Conservation (phyloP, 2,888 invertebrate genomes). For the Epistrophe grossulariae region DNA sequence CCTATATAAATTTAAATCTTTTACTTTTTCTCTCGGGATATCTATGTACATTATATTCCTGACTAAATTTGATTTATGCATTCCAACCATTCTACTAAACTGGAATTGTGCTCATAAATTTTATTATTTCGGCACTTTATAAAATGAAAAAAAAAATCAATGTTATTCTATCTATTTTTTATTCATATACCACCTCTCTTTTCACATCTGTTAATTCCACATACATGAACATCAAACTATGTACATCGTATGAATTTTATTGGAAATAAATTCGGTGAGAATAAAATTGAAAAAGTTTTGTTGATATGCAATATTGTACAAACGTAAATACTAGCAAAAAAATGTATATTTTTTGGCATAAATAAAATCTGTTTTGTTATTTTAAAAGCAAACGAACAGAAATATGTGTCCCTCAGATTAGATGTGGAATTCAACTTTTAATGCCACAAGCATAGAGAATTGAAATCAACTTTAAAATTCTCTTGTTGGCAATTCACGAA, state of each 20-base stretch:
- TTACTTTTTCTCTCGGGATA: neutral
- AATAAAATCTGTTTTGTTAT: constrained; percentile 18
- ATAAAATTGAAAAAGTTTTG: constrained; percentile 19
- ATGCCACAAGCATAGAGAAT: too few relatives aligned
- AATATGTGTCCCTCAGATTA: too few relatives aligned
- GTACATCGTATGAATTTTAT: constrained; percentile 52
- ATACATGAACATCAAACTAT: constrained; percentile 29
- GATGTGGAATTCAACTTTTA: too few relatives aligned
- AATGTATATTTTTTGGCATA: constrained; percentile 14
- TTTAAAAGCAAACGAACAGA: too few relatives aligned
- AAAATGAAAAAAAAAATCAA: constrained; percentile 8
- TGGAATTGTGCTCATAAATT: constrained; percentile 50
- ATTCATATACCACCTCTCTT: constrained; percentile 10
- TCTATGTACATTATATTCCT: too few relatives aligned
- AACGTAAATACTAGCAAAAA: neutral
- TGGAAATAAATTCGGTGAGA: constrained; percentile 57
- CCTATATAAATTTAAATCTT: constrained; percentile 27
- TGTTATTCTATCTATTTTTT: neutral
- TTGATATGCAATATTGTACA: neutral
- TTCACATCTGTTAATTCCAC: constrained; percentile 51
- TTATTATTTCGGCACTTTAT: constrained; percentile 4
- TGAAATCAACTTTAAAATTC: too few relatives aligned
- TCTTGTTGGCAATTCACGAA: too few relatives aligned
- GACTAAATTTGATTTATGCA: constrained; percentile 57
- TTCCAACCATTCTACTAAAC: constrained; percentile 29